Evolutionary conservation across 2,888 invertebrate genomes (phyloP).

Genomic region (Nomada fabriciana): DNA sequence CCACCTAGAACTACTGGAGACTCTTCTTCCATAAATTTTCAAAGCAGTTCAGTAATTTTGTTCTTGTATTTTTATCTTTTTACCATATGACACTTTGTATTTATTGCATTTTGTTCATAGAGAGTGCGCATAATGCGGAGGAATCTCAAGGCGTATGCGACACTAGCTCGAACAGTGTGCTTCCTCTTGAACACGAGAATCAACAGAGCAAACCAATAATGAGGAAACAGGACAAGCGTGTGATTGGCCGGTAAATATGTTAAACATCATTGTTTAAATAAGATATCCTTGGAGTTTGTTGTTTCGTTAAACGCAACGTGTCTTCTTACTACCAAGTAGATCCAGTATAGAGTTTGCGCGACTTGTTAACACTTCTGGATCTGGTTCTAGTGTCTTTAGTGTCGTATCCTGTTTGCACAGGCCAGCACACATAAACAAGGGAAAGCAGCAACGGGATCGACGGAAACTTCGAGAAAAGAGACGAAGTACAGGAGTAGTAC

Average conservation of each 20-base stretch:
- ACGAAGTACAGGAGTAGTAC: constrained; percentile 87
- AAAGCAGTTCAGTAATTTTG: constrained; percentile 65
- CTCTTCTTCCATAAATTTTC: constrained; percentile 74
- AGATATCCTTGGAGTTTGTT: neutral
- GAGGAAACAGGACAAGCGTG: constrained; percentile 78
- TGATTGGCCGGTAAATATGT: constrained; percentile 75
- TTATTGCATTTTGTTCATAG: constrained; percentile 49
- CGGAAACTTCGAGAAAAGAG: constrained; percentile 87
- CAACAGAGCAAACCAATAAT: constrained; percentile 78
- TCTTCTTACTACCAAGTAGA: constrained; percentile 47
- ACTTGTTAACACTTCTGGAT: constrained; percentile 69
- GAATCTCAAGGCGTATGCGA: constrained; percentile 78
- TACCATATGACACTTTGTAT: neutral
- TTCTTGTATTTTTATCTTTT: neutral
- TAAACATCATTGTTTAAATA: neutral
- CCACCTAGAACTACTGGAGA: constrained; percentile 74
- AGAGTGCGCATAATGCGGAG: constrained; percentile 74
- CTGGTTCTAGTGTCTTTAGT: constrained; percentile 75
- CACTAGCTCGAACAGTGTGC: constrained; percentile 72
- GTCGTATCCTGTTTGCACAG: constrained; percentile 80
- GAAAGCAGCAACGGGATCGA: constrained; percentile 86
- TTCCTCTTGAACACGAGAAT: constrained; percentile 75
- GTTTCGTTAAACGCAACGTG: constrained; percentile 17
- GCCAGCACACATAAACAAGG: constrained; percentile 86
- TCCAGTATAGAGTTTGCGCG: constrained; percentile 50